Evolutionary conservation across 2,888 invertebrate genomes (phyloP), one percentile per base, ranked within the genome.

Genomic region (Lycaena phlaeas): DNA sequence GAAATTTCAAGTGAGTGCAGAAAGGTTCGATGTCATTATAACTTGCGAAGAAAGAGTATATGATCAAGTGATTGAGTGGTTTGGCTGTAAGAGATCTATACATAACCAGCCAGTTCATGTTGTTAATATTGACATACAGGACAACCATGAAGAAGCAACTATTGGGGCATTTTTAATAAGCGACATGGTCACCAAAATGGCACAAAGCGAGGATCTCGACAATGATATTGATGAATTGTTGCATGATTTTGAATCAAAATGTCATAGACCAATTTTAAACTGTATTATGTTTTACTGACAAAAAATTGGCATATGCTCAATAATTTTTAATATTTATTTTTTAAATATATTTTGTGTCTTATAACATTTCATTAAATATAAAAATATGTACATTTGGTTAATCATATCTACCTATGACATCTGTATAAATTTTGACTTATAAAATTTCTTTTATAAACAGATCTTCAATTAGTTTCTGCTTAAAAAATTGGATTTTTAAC

Each of bases 131-230:
- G 99, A 99, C 68, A 97, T 99, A 57, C 97, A 96, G 71, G 99
- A 99, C 84, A 99, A 99, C 79, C 97, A 98, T 53, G 99, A 99
- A 73, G 99, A 99, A 76, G 99, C 99, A 1, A 96, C 98, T 2
- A 92, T 99, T 63, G 99, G 99, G 51, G 98, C 99, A 25, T 98
- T 98, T 82, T 87, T 98, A 56, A 97, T 99, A 52, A 95, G 95
- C 76, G 98, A 99, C 76, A 89, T 99, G 82, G 95, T 97, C 52
- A 90, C 92, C 41, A 91, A 94, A 90, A 87, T 98, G 86, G 90
- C 93, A 10, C 91, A 93, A 67, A 92, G 93, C 60, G 93, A 94
- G 44, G 98, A 98, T 71, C 81, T 98, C 61, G 98, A 98, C 70
- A 96, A 98, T 84, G 98, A 98, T 65, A 96, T 98, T 61, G 98